These are phyloP conservation scores for Archocentrus centrarchus DNA, from an alignment of 2,113 vertebrate genomes.

Conservation along the genomic window DNA sequence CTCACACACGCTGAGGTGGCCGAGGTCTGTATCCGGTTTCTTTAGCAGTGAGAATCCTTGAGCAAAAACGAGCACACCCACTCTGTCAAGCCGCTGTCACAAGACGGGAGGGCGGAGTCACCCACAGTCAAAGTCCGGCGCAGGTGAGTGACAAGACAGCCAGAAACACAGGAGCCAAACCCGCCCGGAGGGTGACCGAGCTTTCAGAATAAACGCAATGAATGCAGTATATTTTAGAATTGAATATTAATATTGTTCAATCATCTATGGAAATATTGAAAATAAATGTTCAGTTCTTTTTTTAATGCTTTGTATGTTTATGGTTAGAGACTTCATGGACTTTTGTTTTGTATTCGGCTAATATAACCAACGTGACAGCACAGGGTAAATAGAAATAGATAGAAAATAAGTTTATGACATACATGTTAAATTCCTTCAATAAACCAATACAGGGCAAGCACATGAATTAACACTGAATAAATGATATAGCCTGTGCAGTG, in stretches of 20 bases:
- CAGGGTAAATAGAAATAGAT: not conserved
- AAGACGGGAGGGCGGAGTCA: conserved; percentile 72
- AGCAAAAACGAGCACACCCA: conserved; percentile 78
- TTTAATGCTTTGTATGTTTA: not conserved
- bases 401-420: not conserved
- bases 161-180: not conserved
- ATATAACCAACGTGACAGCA: too few relatives aligned
- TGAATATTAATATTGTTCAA: not conserved
- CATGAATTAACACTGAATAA: not conserved
- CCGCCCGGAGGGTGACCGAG: not conserved
- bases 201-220: conserved; percentile 59
- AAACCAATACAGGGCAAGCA: fast-evolving
- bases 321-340: not conserved
- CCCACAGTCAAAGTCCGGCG: conserved; percentile 49
- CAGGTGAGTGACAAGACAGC: conserved; percentile 51
- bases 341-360: not conserved
- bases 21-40: conserved; percentile 75
- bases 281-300: not conserved
- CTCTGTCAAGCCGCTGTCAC: conserved; percentile 72
- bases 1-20: not conserved
- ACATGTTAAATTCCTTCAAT: not conserved
- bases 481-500: not conserved
- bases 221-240: not conserved
- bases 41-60: conserved; percentile 66
- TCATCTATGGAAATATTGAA: not conserved